Conservation (phyloP, 37 sponge, comb jelly and placozoan species). For the Hormiphora californensis region DNA sequence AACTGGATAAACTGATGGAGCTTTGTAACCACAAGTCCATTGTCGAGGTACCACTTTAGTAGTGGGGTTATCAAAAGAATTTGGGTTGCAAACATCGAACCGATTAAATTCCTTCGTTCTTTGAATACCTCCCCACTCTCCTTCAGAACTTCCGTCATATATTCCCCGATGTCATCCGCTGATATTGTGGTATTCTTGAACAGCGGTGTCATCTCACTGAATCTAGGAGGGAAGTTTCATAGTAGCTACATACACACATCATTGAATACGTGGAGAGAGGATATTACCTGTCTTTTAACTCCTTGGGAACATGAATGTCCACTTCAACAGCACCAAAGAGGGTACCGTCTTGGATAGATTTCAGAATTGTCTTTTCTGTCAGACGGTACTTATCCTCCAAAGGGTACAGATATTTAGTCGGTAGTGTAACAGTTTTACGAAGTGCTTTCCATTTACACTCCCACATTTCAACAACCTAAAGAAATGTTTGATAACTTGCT, state of each 20-base stretch:
- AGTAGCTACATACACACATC: too few species aligned
- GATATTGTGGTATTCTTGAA: background rate
- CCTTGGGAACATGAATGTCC: background rate
- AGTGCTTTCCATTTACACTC: background rate
- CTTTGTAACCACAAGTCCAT: background rate
- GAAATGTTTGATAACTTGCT: background rate
- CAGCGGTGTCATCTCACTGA: background rate
- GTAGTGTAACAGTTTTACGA: background rate
- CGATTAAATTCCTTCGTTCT: background rate
- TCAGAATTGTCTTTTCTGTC: background rate
- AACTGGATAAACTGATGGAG: background rate
- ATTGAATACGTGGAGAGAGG: too few species aligned
- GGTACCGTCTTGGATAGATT: background rate
- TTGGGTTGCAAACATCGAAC: background rate
- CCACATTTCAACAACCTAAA: background rate
- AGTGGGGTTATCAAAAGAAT: slow-evolving; percentile 6
- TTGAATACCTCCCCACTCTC: background rate
- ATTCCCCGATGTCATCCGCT: background rate
- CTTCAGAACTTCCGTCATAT: background rate
- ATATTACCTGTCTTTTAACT: background rate
- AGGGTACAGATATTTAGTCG: background rate
- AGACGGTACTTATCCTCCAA: background rate
- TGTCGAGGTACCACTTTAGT: background rate
- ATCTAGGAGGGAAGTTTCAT: too few species aligned
- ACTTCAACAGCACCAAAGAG: slow-evolving; percentile 16